Percentiles rank a stretch among this genome's conserved stretches.
Conservation (phyloP, 1,140 invertebrate species). For the Sinonovacula constricta region DNA sequence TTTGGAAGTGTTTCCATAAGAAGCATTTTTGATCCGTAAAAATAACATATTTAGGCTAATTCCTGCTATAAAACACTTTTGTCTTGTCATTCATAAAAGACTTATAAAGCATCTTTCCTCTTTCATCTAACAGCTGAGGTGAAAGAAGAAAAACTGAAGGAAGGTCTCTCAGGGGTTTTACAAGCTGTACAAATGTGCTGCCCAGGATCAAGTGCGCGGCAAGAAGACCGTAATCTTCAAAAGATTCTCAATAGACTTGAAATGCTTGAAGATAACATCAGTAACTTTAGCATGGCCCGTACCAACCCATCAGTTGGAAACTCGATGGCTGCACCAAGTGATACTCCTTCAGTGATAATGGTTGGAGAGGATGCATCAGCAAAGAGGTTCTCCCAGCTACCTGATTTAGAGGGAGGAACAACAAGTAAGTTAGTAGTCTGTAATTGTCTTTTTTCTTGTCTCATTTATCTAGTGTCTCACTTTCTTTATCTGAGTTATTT, state of each 20-base stretch:
- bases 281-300: neutral
- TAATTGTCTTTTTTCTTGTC: too few relatives aligned
- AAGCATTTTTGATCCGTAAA: too few relatives aligned
- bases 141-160: neutral
- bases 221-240: neutral
- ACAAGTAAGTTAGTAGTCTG: too few relatives aligned
- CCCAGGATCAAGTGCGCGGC: neutral
- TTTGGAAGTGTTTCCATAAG: too few relatives aligned
- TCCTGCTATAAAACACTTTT: too few relatives aligned
- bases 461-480: too few relatives aligned
- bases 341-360: neutral
- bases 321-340: neutral
- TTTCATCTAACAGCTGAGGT: neutral
- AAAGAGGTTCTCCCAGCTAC: neutral
- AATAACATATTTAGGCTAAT: too few relatives aligned
- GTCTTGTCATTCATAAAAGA: too few relatives aligned
- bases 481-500: too few relatives aligned
- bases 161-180: neutral
- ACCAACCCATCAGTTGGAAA: neutral
- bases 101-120: neutral
- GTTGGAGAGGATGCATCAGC: neutral
- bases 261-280: neutral
- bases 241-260: neutral
- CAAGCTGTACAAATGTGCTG: neutral
- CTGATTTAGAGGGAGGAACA: too few relatives aligned